A percentile compares a stretch with the other conserved stretches of the same genome.
phyloP scores from a whole-genome alignment of 35 echinoderm and acorn worm species.

The Heliocidaris tuberculata region DNA sequence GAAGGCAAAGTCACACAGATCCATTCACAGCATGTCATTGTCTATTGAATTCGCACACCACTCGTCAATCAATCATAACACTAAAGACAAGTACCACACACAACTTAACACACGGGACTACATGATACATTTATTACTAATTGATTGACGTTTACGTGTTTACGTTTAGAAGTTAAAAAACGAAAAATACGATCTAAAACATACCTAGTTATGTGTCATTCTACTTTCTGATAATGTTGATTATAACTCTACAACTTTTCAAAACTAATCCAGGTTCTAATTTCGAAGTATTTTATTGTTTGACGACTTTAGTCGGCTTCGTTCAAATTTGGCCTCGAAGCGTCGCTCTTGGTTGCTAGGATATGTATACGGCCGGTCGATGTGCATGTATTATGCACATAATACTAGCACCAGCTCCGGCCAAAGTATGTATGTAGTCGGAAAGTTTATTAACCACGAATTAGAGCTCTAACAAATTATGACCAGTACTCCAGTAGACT shows the following conservation, averaged over 20 bases:
- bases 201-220: neutral
- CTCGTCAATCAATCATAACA: neutral
- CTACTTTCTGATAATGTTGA: neutral
- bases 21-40: no score
- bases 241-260: neutral
- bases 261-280: no score
- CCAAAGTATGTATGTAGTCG: no score
- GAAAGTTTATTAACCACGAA: no score
- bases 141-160: neutral
- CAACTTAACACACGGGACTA: neutral
- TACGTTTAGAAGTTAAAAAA: neutral
- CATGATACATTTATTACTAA: neutral
- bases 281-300: no score
- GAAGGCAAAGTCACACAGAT: no score
- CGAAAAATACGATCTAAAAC: neutral
- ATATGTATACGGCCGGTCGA: neutral
- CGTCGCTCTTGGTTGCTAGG: neutral
- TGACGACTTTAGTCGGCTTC: neutral
- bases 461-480: no score
- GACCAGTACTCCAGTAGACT: no score
- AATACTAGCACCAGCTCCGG: no score
- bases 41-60: no score
- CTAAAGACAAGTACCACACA: neutral
- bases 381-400: no score
- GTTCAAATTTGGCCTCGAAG: neutral